Conservation (phyloP, 2,888 invertebrate species). For the Gymnoscelis rufifasciata region DNA sequence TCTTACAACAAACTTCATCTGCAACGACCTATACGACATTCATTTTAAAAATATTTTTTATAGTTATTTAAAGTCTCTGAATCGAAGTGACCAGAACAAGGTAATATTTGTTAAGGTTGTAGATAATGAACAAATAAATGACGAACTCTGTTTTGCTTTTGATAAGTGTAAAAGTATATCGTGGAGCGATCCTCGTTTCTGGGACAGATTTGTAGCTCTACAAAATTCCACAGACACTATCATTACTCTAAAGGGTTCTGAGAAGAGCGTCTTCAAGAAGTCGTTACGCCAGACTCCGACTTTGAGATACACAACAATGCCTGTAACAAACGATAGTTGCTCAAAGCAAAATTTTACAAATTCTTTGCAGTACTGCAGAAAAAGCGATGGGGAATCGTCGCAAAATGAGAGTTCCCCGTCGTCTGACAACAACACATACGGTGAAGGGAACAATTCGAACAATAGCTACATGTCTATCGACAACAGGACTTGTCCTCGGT, state of each 20-base stretch:
- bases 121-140: conserved; percentile 70
- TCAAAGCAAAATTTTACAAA: conserved; percentile 77
- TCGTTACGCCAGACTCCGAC: conserved; percentile 68
- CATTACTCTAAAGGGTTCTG: conserved; percentile 69
- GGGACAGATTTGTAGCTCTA: conserved; percentile 89
- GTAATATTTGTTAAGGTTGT: conserved; percentile 69
- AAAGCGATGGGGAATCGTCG: conserved; percentile 71
- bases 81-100: conserved; percentile 69
- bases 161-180: conserved; percentile 82
- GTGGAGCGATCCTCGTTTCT: conserved; percentile 89
- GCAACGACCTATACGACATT: conserved; percentile 69
- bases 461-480: conserved; percentile 85
- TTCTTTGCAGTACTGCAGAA: conserved; percentile 70
- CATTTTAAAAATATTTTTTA: conserved; percentile 74
- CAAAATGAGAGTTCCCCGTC: conserved; percentile 80
- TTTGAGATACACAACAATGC: conserved; percentile 79
- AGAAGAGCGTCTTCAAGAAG: conserved; percentile 75
- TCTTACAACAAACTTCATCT: conserved; percentile 79
- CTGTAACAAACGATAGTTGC: conserved; percentile 72
- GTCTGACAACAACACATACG: conserved; percentile 79
- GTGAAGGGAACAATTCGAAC: conserved; percentile 82
- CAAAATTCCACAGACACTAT: conserved; percentile 83
- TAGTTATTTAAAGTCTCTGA: conserved; percentile 69
- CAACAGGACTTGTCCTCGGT: conserved; percentile 74
- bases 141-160: conserved; percentile 66